Evolutionary conservation across 2,797 vertebrate species (phyloP), one percentile per base, ranked within the genome.

Genomic region (Phyllotis vaccarum): DNA sequence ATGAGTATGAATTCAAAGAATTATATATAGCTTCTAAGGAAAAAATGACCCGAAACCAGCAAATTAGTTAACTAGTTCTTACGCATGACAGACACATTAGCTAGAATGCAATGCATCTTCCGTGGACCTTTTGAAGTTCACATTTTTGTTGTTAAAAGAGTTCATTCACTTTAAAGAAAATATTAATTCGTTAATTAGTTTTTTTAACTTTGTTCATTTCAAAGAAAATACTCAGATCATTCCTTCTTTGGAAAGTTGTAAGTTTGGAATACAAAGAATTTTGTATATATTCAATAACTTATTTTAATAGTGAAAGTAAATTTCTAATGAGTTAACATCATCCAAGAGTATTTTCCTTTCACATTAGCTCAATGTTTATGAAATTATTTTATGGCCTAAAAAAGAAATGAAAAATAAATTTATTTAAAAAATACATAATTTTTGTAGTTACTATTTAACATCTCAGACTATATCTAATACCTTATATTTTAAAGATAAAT

Each of bases 1-100:
- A 98, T 97, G 98, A 97, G 97, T 97, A 98, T 97, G 94, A 98
- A 98, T 98, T 98, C 88, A 97, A 98, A 97, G 80, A 98, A 98
- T 98, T 98, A 98, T 96, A 94, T 93, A 95, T 70, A 96, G 46
- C 93, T 97, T 96, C 49, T 52, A 94, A 91, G 96, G 14, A 88
- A 91, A 94, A 86, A 97, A 96, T 97, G 87, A 82, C 89, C 80
- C 89, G 64, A 95, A 95, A 66, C 29, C 96, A 96, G 46, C 12
- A 97, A 98, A 98, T 98, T 97, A 97, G 88, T 98, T 98, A 98
- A 97, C 88, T 98, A 95, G 92, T 97, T 94, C 85, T 97, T 98
- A 96, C 49, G 81, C 76, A 70, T 52, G 97, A 58, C 62, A 97
- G 82, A 94, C 97, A 97, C 0, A 31, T 62, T 31, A 58, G 75